Conservation (phyloP, 2,113 vertebrate genomes). For the Callospermophilus lateralis region DNA sequence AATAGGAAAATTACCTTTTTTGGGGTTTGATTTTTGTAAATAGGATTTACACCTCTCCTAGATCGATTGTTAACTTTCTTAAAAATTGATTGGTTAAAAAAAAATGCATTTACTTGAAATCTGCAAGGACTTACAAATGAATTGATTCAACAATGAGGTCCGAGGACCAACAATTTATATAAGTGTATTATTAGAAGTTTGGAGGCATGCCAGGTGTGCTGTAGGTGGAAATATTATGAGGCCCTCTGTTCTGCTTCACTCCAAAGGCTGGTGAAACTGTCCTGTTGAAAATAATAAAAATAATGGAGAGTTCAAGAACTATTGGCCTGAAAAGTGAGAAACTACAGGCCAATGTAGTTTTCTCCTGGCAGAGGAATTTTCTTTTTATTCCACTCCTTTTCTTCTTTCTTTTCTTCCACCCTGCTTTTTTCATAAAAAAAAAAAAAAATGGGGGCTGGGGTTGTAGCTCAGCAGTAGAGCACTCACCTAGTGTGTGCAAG, state of each 20-base stretch:
- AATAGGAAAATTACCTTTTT: neutral
- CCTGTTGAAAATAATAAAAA: neutral
- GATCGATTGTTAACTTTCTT: slow-evolving; percentile 36
- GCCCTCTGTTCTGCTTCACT: neutral
- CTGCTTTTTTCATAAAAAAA: neutral
- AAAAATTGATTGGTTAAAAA: slow-evolving; percentile 55
- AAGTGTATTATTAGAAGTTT: neutral
- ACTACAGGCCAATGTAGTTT: neutral
- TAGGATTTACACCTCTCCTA: neutral
- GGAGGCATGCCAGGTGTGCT: neutral
- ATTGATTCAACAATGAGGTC: neutral
- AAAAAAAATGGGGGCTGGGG: neutral
- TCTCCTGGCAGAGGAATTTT: slow-evolving; percentile 7
- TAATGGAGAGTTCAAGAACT: neutral
- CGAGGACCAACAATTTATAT: neutral
- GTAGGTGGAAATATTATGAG: neutral
- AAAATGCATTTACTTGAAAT: slow-evolving; percentile 15
- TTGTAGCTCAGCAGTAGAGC: no score
- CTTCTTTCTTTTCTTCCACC: no score
- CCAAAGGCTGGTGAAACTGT: neutral
- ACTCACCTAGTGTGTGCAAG: no score
- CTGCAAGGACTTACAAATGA: neutral
- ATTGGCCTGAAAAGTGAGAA: neutral
- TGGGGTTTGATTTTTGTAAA: slow-evolving; percentile 49
- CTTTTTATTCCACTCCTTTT: neutral